Conservation (phyloP, 2,113 vertebrate genomes). For the Osmerus mordax region DNA sequence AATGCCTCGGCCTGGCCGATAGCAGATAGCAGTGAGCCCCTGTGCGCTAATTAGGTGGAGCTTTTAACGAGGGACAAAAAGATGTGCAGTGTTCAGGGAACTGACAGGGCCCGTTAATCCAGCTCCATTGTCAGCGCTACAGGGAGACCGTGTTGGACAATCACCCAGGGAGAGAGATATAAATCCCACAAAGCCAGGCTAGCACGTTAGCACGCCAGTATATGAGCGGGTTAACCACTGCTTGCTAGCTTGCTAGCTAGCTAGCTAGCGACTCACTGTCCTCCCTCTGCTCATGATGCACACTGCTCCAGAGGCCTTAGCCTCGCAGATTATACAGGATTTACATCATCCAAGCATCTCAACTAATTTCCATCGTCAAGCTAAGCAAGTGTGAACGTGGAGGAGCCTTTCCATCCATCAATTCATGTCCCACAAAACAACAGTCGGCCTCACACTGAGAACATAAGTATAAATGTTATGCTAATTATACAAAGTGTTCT, state of each 20-base stretch:
- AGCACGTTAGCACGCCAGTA: background rate
- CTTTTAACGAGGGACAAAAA: conserved; percentile 63
- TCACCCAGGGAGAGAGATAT: conserved; percentile 65
- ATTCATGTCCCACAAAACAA: background rate
- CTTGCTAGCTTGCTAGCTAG: background rate
- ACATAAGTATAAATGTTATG: conserved; percentile 57
- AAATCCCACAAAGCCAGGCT: conserved; percentile 57
- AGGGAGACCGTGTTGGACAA: conserved; percentile 62
- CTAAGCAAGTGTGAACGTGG: too few species aligned
- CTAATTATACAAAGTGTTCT: conserved; percentile 69
- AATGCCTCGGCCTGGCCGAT: conserved; percentile 62
- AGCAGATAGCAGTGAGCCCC: conserved; percentile 56
- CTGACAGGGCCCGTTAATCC: conserved; percentile 72
- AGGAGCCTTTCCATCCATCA: too few species aligned
- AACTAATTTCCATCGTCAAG: too few species aligned
- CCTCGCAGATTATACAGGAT: background rate
- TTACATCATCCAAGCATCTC: background rate
- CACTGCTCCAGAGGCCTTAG: too few species aligned
- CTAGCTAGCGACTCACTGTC: conserved; percentile 35
- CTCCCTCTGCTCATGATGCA: background rate
- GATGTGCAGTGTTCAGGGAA: conserved; percentile 53
- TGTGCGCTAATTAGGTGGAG: conserved; percentile 71
- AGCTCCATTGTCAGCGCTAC: conserved; percentile 69
- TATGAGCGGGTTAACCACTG: background rate
- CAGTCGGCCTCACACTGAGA: conserved; percentile 2